A percentile compares a stretch with the other conserved stretches of the same genome.
phyloP scores from a whole-genome alignment of 2,888 invertebrate species.

The Aethes cnicana region DNA sequence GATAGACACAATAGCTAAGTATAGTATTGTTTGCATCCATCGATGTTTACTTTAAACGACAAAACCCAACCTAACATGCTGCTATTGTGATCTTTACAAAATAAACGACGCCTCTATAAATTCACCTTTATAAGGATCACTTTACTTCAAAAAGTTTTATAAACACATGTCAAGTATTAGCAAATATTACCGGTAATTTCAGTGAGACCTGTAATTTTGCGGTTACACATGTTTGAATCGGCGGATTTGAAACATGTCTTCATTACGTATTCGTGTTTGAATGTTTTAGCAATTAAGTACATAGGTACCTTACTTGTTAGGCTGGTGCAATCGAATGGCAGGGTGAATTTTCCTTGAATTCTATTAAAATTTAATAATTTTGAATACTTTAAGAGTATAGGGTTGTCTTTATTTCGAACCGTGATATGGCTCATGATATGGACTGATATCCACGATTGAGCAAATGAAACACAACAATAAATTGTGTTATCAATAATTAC shows the following conservation, averaged over 20 bases:
- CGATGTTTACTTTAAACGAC: no score
- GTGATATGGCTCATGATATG: no score
- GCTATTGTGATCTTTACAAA: not conserved
- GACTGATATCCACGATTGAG: no score
- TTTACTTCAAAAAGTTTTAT: not conserved
- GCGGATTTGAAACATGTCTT: conserved; percentile 45
- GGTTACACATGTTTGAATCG: conserved; percentile 29
- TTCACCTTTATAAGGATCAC: not conserved
- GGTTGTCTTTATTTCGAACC: no score
- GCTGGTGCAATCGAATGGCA: conserved; percentile 11
- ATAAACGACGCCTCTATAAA: not conserved
- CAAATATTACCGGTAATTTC: conserved; percentile 14
- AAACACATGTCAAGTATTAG: not conserved
- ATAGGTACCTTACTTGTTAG: conserved; percentile 22
- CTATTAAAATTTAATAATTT: no score
- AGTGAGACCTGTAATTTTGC: conserved; percentile 28
- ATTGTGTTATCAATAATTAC: no score
- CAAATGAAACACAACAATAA: no score
- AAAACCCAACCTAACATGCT: no score
- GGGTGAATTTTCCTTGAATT: no score
- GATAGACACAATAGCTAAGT: no score
- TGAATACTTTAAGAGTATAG: no score
- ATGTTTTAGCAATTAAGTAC: conserved; percentile 37
- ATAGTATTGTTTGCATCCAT: no score
- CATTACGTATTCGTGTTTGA: conserved; percentile 39